phyloP scores from a whole-genome alignment of 2,797 vertebrate genomes.

The Pseudochirops cupreus region DNA sequence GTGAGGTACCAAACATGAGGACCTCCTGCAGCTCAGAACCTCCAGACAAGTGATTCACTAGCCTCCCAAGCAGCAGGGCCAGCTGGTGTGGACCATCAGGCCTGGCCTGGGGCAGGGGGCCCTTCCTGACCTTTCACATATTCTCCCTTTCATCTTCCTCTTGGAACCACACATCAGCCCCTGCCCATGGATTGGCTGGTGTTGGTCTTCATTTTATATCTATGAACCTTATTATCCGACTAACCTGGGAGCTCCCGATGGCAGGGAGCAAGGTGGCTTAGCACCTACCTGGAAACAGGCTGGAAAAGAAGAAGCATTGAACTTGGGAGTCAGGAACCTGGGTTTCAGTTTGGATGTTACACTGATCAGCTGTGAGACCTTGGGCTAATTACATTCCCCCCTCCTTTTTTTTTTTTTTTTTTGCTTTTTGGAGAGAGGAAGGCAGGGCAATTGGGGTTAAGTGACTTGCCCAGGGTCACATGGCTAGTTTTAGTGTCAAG shows the following conservation, averaged over 20 bases:
- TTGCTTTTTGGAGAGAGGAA: too few species aligned
- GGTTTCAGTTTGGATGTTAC: background rate
- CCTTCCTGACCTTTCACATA: background rate
- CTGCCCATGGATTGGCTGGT: background rate
- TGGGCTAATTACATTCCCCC: background rate
- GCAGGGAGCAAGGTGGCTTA: background rate
- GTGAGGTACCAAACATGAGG: background rate
- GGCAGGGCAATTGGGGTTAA: too few species aligned
- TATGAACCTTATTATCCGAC: background rate
- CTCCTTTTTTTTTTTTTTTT: too few species aligned
- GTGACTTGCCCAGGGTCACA: too few species aligned
- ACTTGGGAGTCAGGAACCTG: background rate
- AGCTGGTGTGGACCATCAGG: background rate
- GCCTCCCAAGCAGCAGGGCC: too few species aligned
- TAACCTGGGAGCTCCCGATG: background rate
- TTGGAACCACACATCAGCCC: background rate
- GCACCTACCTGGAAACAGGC: background rate
- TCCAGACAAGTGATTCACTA: background rate
- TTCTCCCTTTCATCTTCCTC: background rate
- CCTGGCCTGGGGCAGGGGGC: too few species aligned
- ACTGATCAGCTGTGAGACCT: background rate
- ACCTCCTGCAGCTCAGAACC: too few species aligned
- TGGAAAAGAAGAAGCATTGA: background rate
- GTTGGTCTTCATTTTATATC: background rate
- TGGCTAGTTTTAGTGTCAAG: too few species aligned